Evolutionary conservation across 37 sponge, comb jelly and placozoan genomes (phyloP).

Genomic region (Cliona cf. orientalis): DNA sequence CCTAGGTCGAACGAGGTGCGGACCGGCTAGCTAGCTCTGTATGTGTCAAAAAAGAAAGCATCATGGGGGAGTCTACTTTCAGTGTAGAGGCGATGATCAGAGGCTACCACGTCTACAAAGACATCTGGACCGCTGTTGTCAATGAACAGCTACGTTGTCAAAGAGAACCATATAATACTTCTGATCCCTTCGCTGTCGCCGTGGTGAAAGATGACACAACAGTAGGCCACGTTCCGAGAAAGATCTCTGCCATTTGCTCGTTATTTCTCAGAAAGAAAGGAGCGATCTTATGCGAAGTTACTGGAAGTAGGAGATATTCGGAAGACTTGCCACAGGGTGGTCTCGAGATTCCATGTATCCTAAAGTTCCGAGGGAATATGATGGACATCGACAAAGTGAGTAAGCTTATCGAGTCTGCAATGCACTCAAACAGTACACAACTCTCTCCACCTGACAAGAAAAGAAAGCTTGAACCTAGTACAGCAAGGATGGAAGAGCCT

Average conservation of each 20-base stretch:
- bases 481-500: too few relatives aligned
- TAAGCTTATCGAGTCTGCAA: conserved; percentile 18
- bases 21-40: too few relatives aligned
- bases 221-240: conserved; percentile 38
- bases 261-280: conserved; percentile 15
- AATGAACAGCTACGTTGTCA: conserved; percentile 23
- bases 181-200: conserved; percentile 40
- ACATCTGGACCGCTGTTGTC: conserved; percentile 43
- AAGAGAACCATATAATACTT: conserved; percentile 14
- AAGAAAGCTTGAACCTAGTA: background rate
- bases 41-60: too few relatives aligned
- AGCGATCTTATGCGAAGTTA: conserved; percentile 18
- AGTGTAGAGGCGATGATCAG: conserved; percentile 37
- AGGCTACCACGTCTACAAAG: conserved; percentile 47
- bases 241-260: conserved; percentile 32
- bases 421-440: background rate
- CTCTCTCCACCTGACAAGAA: conserved; percentile 14
- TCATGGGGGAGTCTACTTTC: too few relatives aligned
- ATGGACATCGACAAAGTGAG: conserved; percentile 8
- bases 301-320: conserved; percentile 29
- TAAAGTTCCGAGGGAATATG: conserved; percentile 5
- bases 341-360: conserved; percentile 28
- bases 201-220: conserved; percentile 8
- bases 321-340: conserved; percentile 5
- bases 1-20: too few relatives aligned